A percentile compares a stretch with the other conserved stretches of the same genome.
Conservation (phyloP, 2,113 vertebrate genomes). For the Hypanus sabinus region DNA sequence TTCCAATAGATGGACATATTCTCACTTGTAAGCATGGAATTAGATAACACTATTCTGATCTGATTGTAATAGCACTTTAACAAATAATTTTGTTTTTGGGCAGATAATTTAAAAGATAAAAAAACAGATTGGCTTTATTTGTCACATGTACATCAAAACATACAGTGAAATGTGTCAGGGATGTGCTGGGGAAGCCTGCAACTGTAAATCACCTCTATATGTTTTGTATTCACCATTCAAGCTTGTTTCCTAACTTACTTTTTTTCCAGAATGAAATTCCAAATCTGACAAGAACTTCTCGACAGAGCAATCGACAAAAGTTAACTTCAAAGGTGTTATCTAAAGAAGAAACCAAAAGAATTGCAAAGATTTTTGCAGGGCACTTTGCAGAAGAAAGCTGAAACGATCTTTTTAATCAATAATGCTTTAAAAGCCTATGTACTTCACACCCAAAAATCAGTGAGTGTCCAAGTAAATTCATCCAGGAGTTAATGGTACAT, state of each 20-base stretch:
- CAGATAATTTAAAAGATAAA: neutral
- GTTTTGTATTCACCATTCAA: neutral
- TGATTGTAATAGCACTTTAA: neutral
- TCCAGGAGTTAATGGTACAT: neutral
- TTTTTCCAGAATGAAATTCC: constrained; percentile 44
- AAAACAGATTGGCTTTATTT: no score
- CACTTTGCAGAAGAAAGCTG: constrained; percentile 54
- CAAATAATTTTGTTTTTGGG: neutral
- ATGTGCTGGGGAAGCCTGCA: no score
- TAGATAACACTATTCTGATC: neutral
- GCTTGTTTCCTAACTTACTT: neutral
- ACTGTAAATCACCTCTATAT: neutral
- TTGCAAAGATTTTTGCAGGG: constrained; percentile 79
- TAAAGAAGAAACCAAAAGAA: constrained; percentile 67
- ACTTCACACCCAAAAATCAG: neutral
- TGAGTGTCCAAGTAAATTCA: neutral
- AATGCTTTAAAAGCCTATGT: neutral
- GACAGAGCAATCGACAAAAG: constrained; percentile 45
- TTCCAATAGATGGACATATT: neutral
- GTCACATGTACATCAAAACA: no score
- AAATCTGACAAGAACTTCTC: constrained; percentile 19
- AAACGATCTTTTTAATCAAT: neutral
- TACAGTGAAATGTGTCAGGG: no score
- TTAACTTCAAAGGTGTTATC: constrained; percentile 48
- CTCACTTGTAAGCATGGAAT: neutral